Conservation (phyloP, 2,888 invertebrate species). For the Caenorhabditis imperialis region DNA sequence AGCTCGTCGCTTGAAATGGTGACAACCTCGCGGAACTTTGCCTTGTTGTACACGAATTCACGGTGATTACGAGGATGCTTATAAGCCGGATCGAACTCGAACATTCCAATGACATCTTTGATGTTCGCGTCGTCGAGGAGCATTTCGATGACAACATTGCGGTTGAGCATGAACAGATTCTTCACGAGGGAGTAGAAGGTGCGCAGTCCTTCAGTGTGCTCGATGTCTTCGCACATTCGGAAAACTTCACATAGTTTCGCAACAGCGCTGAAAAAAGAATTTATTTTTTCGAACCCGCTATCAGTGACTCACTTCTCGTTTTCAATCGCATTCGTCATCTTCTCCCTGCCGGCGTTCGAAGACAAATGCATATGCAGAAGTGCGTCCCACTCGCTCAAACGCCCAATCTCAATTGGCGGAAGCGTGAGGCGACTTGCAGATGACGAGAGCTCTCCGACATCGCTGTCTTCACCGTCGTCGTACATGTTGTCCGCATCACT, state of each 20-base stretch:
- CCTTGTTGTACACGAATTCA: conserved; percentile 93
- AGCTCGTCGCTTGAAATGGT: conserved; percentile 95
- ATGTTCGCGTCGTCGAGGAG: conserved; percentile 57
- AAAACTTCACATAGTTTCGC: conserved; percentile 94
- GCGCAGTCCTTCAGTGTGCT: conserved; percentile 93
- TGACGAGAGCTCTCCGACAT: conserved; percentile 39
- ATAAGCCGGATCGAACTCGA: conserved; percentile 89
- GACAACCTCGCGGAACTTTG: conserved; percentile 84
- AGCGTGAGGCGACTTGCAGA: conserved; percentile 40
- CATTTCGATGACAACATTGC: conserved; percentile 95
- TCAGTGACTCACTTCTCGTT: conserved; percentile 84
- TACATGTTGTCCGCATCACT: conserved; percentile 85
- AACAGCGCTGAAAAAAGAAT: conserved; percentile 83
- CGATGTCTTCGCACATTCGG: conserved; percentile 96
- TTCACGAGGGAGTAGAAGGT: conserved; percentile 89
- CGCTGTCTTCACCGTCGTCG: conserved; percentile 60
- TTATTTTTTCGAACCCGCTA: not conserved
- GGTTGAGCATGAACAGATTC: conserved; percentile 97
- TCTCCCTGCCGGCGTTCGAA: conserved; percentile 92
- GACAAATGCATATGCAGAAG: conserved; percentile 83
- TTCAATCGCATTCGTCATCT: conserved; percentile 92
- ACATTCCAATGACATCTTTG: conserved; percentile 92
- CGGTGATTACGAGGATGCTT: conserved; percentile 85
- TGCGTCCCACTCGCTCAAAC: conserved; percentile 93
- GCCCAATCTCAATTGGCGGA: conserved; percentile 93